A percentile compares a stretch with the other conserved stretches of the same genome.
Evolutionary conservation across 2,113 vertebrate genomes (phyloP).

Genomic region (Condylura cristata): DNA sequence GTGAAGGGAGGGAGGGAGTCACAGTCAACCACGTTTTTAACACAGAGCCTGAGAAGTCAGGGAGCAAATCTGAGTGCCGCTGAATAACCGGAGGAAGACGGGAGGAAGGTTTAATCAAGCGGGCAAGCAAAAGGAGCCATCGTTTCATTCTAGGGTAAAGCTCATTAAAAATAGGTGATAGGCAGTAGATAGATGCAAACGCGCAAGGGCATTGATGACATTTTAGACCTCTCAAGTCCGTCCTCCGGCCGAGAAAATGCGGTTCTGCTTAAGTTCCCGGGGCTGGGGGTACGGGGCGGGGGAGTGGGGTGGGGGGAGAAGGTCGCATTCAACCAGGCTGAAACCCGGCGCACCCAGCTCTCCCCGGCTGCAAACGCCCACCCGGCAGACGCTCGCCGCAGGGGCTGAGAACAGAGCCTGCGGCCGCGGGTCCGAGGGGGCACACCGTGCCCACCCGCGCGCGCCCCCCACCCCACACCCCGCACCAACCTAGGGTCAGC

Average conservation of each 20-base stretch:
- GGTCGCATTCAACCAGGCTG: not conserved
- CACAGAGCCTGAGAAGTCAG: not conserved
- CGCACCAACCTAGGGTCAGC: not conserved
- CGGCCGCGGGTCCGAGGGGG: not conserved
- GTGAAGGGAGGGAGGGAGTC: not conserved
- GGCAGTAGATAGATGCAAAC: not conserved
- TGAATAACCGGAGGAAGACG: not conserved
- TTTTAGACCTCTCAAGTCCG: not conserved
- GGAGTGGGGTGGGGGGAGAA: not conserved
- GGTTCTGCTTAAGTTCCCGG: not conserved
- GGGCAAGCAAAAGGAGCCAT: not conserved
- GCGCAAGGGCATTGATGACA: not conserved
- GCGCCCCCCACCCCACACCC: not conserved
- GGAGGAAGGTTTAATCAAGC: not conserved
- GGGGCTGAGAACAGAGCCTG: not conserved
- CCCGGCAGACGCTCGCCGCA: not conserved
- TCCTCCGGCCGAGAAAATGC: not conserved
- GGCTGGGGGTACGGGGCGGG: not conserved
- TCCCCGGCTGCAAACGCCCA: constrained; percentile 33
- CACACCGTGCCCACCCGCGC: not conserved
- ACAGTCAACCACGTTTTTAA: not conserved
- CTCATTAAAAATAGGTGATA: not conserved
- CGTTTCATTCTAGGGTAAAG: not conserved
- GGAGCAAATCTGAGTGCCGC: not conserved
- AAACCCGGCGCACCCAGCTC: not conserved